Evolutionary conservation across 1,140 invertebrate species (phyloP).

Genomic region (Leptinotarsa defecta): DNA sequence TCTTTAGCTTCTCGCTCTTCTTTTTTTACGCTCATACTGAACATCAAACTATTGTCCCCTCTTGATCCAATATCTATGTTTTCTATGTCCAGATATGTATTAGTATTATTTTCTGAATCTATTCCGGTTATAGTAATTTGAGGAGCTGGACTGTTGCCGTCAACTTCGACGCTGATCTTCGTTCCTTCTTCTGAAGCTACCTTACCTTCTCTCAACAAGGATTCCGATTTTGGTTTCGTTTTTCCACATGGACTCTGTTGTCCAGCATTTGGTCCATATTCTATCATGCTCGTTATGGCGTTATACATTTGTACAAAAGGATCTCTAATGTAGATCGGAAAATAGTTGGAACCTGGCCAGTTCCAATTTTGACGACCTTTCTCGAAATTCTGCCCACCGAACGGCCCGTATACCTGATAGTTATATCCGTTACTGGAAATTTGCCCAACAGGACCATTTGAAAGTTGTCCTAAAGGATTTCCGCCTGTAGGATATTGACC

Average conservation of each 20-base stretch:
- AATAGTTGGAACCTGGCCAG: conserved; percentile 59
- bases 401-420: conserved; percentile 15
- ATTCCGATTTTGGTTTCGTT: not conserved
- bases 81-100: conserved; percentile 41
- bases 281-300: conserved; percentile 60
- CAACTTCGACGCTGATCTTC: conserved; percentile 21
- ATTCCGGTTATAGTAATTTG: conserved; percentile 22
- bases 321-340: conserved; percentile 63
- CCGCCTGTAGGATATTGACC: not conserved
- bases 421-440: conserved; percentile 5
- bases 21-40: conserved; percentile 15
- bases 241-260: conserved; percentile 34
- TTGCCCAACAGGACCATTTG: not conserved
- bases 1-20: conserved; percentile 27
- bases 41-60: conserved; percentile 26
- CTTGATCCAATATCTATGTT: conserved; percentile 40
- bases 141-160: conserved; percentile 4
- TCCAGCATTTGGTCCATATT: conserved; percentile 60
- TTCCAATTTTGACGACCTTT: conserved; percentile 44
- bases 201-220: conserved; percentile 1
- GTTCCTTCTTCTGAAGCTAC: not conserved
- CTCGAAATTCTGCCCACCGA: not conserved
- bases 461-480: not conserved
- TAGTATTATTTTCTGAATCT: conserved; percentile 7
- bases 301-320: conserved; percentile 60